Conservation (phyloP, 2,113 vertebrate species). For the Thunnus maccoyii region DNA sequence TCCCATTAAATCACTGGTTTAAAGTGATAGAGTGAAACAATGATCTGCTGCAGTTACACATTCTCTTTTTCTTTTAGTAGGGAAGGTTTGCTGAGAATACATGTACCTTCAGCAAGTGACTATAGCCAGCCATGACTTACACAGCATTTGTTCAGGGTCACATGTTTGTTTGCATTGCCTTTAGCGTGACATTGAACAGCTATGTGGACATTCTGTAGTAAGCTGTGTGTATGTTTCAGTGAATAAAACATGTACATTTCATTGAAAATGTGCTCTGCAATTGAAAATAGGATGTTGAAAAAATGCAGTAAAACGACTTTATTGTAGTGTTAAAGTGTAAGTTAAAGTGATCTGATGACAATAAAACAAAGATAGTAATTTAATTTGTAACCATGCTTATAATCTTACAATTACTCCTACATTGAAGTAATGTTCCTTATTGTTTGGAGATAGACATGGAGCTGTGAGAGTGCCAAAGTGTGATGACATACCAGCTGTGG, state of each 20-base stretch:
- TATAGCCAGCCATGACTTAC: background rate
- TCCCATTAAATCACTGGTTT: background rate
- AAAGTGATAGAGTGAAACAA: background rate
- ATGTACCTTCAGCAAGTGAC: background rate
- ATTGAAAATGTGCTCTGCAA: background rate
- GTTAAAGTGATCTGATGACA: too few species aligned
- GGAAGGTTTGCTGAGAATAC: background rate
- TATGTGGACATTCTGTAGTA: too few species aligned
- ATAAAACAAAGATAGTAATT: background rate
- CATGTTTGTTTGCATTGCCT: background rate
- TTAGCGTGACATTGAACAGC: background rate
- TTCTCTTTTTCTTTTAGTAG: background rate
- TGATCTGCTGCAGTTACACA: too few species aligned
- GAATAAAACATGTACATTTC: background rate
- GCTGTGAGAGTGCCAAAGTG: slow-evolving; percentile 21
- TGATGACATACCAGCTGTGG: slow-evolving; percentile 56
- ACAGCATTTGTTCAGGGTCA: background rate
- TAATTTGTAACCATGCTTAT: background rate
- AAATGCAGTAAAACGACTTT: background rate
- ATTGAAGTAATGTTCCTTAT: background rate
- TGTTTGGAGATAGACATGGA: background rate
- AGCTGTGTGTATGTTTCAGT: background rate
- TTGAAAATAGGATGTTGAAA: background rate
- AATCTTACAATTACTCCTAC: background rate
- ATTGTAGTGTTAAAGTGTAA: background rate